Percentiles rank a stretch among this genome's conserved stretches.
These are phyloP conservation scores for Abrostola tripartita DNA, from an alignment of 2,888 invertebrate genomes.

Conservation along the genomic window DNA sequence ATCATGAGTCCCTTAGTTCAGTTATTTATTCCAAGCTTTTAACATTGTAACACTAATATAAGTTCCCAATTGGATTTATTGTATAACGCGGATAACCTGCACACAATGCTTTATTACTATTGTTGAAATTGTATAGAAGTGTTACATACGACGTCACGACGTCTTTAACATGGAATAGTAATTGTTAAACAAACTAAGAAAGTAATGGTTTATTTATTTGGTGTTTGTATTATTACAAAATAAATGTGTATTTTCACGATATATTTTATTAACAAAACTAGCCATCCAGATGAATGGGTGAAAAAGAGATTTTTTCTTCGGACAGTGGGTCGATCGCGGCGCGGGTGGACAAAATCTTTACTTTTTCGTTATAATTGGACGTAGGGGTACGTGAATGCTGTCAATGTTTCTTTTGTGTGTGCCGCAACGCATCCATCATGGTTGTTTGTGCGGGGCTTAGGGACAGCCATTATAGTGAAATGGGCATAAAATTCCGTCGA, in stretches of 20 bases:
- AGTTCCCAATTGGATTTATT: too few species aligned
- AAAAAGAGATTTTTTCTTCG: slow-evolving; percentile 57
- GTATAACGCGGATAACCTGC: too few species aligned
- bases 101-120: not conserved
- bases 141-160: not conserved
- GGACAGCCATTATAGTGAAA: slow-evolving; percentile 77
- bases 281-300: slow-evolving; percentile 1
- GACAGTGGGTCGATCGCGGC: slow-evolving; percentile 58
- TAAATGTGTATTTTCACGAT: slow-evolving; percentile 25
- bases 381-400: slow-evolving; percentile 64
- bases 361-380: slow-evolving; percentile 77
- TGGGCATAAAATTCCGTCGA: slow-evolving; percentile 80
- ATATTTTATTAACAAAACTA: slow-evolving; percentile 34
- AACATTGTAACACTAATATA: not conserved
- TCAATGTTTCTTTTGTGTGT: slow-evolving; percentile 77
- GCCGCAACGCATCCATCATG: slow-evolving; percentile 81
- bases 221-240: slow-evolving; percentile 16
- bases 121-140: not conserved
- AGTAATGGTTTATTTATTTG: not conserved
- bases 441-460: slow-evolving; percentile 72
- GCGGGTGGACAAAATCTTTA: slow-evolving; percentile 72
- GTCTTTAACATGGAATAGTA: not conserved
- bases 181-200: not conserved
- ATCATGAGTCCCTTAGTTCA: not conserved
- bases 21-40: not conserved